Evolutionary conservation across 2,888 invertebrate genomes (phyloP), one percentile per base, ranked within the genome.

Genomic region (Bombylius major): DNA sequence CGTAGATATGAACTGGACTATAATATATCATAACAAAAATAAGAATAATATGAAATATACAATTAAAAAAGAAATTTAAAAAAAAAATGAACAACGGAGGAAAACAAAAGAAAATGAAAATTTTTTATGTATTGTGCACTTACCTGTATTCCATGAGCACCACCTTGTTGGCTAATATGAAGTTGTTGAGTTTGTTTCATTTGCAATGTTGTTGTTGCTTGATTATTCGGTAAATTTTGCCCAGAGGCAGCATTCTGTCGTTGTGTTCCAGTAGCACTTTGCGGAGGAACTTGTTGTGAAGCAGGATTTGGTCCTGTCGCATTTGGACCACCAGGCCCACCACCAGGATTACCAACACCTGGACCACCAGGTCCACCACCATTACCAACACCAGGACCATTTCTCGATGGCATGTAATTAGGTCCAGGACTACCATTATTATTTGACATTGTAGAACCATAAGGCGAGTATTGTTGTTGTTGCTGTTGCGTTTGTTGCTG

Each of bases 181-280:
- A 92, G 75, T 71, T 91, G 90, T 71, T 90, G 90, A 56, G 89
- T 87, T 72, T 91, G 91, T 68, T 87, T 87, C 78, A 92, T 89
- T 73, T 91, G 90, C 62, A 90, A 75, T 46, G 81, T 81, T 42
- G 82, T 76, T 11, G 80, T 77, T 44, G 68, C 67, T 51, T 68
- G 63, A 59, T 66, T 66, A n/a, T 62, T 57, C 53, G 50, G 51
- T 33, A 52, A 54, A 51, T 51, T 53, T 50, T 53, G 53, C 54
- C 56, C 53, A n/a, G 39, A 47, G 34, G 32, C 65, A 65, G 62
- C 59, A 47, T 52, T 57, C 45, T 58, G 59, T n/a, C 61, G 56
- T 51, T 58, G 59, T 53, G 79, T 62, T 78, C 69, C 4, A 77
- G 76, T 3, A 78, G 79, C 11, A 78, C 73, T 8, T 71, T 72